A percentile compares a stretch with the other conserved stretches of the same genome.
Evolutionary conservation across 2,113 vertebrate genomes (phyloP).

Genomic region (Pionites leucogaster): DNA sequence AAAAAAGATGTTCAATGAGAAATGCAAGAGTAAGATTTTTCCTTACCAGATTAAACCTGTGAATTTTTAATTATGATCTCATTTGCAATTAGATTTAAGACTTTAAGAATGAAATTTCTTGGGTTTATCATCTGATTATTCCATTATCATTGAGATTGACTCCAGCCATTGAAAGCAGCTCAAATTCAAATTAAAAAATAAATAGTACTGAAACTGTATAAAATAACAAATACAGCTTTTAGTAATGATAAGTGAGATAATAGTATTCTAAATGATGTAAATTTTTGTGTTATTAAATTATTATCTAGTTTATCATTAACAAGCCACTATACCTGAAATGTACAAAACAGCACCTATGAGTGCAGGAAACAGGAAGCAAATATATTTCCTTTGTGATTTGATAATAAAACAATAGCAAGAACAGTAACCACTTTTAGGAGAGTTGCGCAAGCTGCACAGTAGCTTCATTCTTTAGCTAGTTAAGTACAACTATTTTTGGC

Average conservation of each 20-base stretch:
- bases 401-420: slow-evolving; percentile 39
- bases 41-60: neutral
- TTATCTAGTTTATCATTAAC: neutral
- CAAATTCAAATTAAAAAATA: neutral
- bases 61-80: neutral
- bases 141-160: neutral
- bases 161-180: neutral
- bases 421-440: neutral
- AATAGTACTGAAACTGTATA: neutral
- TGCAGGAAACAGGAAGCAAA: neutral
- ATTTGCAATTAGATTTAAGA: neutral
- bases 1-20: neutral
- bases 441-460: slow-evolving; percentile 23
- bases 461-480: slow-evolving; percentile 44
- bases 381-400: neutral
- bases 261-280: neutral
- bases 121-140: neutral
- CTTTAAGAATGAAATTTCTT: neutral
- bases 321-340: neutral
- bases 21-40: neutral
- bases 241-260: neutral
- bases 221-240: neutral
- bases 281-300: slow-evolving; percentile 10
- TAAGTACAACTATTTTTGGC: slow-evolving; percentile 69
- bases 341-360: neutral